phyloP scores from a whole-genome alignment of 1,140 invertebrate species.

The Monochamus saltuarius region DNA sequence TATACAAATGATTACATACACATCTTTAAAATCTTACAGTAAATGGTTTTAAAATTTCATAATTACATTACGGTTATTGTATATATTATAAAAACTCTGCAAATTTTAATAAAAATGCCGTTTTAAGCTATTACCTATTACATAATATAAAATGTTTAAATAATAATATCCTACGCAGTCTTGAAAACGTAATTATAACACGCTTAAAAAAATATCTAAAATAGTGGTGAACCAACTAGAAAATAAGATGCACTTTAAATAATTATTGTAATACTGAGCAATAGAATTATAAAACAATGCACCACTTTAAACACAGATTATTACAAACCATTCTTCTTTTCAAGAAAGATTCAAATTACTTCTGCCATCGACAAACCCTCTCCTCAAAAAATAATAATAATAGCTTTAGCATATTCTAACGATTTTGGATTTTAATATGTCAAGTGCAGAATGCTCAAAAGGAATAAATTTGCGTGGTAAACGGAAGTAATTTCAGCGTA shows the following conservation, averaged over 20 bases:
- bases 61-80: too few relatives aligned
- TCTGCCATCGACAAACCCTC: neutral
- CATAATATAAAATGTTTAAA: neutral
- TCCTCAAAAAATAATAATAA: too few relatives aligned
- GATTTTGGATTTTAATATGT: too few relatives aligned
- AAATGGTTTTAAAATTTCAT: neutral
- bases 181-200: slow-evolving; percentile 23
- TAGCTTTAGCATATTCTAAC: too few relatives aligned
- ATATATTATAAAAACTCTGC: neutral
- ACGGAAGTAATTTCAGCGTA: slow-evolving; percentile 13
- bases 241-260: slow-evolving; percentile 12
- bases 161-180: slow-evolving; percentile 28
- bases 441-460: too few relatives aligned
- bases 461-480: too few relatives aligned
- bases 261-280: slow-evolving; percentile 24
- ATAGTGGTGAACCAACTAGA: slow-evolving; percentile 14
- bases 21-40: slow-evolving; percentile 3
- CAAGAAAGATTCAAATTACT: slow-evolving; percentile 15
- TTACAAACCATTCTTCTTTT: slow-evolving; percentile 10
- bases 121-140: slow-evolving; percentile 18
- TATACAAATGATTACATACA: slow-evolving; percentile 4
- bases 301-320: slow-evolving; percentile 9
- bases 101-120: slow-evolving; percentile 22
- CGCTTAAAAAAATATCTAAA: slow-evolving; percentile 16
- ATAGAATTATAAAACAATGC: slow-evolving; percentile 19